Conservation (phyloP, 2,888 invertebrate genomes). For the Suillia variegata region DNA sequence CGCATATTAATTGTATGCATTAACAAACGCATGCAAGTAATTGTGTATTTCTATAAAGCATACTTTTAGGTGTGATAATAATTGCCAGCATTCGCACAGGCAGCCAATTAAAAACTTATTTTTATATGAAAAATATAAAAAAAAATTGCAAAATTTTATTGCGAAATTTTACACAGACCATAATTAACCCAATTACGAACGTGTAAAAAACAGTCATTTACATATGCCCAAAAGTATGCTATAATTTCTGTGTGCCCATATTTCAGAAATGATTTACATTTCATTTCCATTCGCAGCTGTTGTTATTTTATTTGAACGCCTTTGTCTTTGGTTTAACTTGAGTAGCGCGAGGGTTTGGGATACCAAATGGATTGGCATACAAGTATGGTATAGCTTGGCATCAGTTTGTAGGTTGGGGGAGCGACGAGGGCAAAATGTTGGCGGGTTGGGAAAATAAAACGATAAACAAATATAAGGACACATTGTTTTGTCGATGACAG, state of each 20-base stretch:
- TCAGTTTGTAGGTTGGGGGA: constrained; percentile 9
- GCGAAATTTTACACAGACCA: background rate
- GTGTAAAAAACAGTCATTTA: background rate
- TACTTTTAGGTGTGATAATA: constrained; percentile 2
- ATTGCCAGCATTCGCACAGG: background rate
- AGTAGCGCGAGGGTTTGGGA: too few relatives aligned
- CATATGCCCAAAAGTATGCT: background rate
- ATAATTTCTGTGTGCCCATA: background rate
- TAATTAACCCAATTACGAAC: background rate
- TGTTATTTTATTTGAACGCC: background rate
- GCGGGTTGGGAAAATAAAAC: background rate
- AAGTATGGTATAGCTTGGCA: too few relatives aligned
- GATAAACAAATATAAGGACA: constrained; percentile 18
- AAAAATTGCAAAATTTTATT: background rate
- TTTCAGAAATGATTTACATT: too few relatives aligned
- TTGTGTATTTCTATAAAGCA: too few relatives aligned
- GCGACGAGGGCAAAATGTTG: too few relatives aligned
- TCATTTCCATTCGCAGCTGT: too few relatives aligned
- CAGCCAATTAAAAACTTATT: too few relatives aligned
- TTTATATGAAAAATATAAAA: too few relatives aligned
- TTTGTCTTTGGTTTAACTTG: too few relatives aligned
- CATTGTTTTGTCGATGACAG: constrained; percentile 48
- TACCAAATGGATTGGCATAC: too few relatives aligned
- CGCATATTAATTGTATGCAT: too few relatives aligned
- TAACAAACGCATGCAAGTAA: too few relatives aligned